Percentiles rank a stretch among this genome's conserved stretches.
Evolutionary conservation across 2,113 vertebrate genomes (phyloP).

Genomic region (Amphiprion percula): DNA sequence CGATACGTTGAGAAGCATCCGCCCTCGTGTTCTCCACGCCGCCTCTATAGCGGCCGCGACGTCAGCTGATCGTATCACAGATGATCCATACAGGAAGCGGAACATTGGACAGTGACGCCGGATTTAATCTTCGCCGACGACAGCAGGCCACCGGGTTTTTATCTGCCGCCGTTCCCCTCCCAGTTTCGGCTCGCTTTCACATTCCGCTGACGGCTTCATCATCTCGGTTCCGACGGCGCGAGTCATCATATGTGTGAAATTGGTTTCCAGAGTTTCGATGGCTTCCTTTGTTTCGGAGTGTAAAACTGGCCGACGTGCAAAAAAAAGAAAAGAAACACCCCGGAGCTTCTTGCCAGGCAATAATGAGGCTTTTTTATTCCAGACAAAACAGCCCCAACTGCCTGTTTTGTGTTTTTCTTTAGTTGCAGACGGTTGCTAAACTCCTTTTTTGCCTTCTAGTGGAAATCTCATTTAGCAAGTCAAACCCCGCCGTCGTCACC

Average conservation of each 20-base stretch:
- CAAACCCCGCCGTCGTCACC: not conserved
- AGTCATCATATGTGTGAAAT: slow-evolving; percentile 50
- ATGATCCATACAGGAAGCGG: not conserved
- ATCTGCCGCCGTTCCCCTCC: not conserved
- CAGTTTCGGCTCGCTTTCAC: slow-evolving; percentile 15
- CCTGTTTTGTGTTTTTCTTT: slow-evolving; percentile 7
- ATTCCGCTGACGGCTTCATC: slow-evolving; percentile 15
- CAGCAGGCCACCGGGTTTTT: slow-evolving; percentile 1
- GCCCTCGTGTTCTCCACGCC: not conserved
- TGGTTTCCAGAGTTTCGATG: slow-evolving; percentile 26
- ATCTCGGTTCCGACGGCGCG: slow-evolving; percentile 6
- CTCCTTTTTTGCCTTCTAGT: not conserved
- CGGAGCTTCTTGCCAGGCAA: slow-evolving; percentile 8
- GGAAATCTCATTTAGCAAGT: not conserved
- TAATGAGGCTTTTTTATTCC: slow-evolving; percentile 40
- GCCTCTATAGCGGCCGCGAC: not conserved
- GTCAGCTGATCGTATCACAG: not conserved
- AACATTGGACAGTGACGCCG: not conserved
- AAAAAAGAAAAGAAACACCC: slow-evolving; percentile 12
- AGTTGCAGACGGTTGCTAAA: not conserved
- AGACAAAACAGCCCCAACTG: not conserved
- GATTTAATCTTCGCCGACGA: not conserved
- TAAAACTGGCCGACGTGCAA: slow-evolving; percentile 6
- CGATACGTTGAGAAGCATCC: not conserved
- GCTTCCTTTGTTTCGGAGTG: slow-evolving; percentile 14